These are phyloP conservation scores for Conus ventricosus DNA, from an alignment of 1,140 invertebrate genomes.

Conservation along the genomic window DNA sequence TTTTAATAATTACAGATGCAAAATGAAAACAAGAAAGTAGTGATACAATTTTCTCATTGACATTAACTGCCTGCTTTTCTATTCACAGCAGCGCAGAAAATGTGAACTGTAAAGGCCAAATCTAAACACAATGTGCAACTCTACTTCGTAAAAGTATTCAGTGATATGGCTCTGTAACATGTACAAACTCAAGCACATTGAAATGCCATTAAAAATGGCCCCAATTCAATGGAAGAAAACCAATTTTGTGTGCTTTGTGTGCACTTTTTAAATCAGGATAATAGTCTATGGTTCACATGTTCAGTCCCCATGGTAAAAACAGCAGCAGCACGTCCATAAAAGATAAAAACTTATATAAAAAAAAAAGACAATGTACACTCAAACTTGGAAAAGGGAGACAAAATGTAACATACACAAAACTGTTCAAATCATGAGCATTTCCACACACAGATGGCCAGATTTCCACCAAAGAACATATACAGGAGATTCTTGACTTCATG, in stretches of 20 bases:
- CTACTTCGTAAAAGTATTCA: neutral
- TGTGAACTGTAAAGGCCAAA: no score
- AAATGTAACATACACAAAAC: neutral
- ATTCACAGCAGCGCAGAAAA: no score
- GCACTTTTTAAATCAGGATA: neutral
- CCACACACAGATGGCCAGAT: slow-evolving; percentile 91
- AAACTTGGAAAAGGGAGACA: neutral
- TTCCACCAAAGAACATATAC: slow-evolving; percentile 94
- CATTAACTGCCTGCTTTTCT: no score
- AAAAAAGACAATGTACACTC: neutral
- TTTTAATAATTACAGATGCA: no score
- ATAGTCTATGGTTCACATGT: neutral
- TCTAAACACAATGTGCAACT: no score
- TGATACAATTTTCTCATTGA: no score
- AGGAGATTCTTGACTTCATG: slow-evolving; percentile 92
- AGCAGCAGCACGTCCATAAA: neutral
- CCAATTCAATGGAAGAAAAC: neutral
- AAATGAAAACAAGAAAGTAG: no score
- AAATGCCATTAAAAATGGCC: neutral
- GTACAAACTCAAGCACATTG: neutral
- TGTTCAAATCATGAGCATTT: slow-evolving; percentile 81
- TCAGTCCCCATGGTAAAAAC: neutral
- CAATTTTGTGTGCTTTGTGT: neutral
- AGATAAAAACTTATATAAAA: neutral
- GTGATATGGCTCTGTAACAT: neutral